Base-by-base conservation (phyloP, 2,113 vertebrate genomes). In the Aramus guarauna region DNA sequence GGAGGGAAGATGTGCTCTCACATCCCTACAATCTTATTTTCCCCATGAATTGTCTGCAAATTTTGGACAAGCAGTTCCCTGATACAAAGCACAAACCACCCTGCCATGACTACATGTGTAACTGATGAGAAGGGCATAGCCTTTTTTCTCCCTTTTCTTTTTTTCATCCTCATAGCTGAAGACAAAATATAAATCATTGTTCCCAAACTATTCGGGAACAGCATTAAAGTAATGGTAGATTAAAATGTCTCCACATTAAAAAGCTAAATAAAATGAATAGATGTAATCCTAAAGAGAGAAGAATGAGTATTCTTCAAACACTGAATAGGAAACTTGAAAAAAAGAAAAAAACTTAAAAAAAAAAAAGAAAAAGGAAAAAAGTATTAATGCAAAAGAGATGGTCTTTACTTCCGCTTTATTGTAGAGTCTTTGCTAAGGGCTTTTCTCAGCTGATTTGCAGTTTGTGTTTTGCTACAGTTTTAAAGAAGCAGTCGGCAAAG, bases 191-290 rank as follows among this genome's bases (percentile, higher is more conserved):
- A 90, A 92, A 93, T 93, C 75, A 89, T 84, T 92, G 76, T 78
- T 94, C 79, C 83, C 83, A 90, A 94, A 89, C 85, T 96, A 9
- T 86, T 88, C 1, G 72, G 95, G 88, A 96, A 91, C 72, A 81
- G 90, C 90, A 93, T 96, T 96, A 93, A 96, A 97, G 92, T 75
- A 92, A 87, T 91, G 63, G 58, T 85, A 91, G 92, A 95, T 95
- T 97, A 92, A 95, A 94, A 97, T 88, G 74, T 79, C 77, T 91
- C 84, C 94, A 95, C 96, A 91, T 91, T 72, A 94, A 93, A 97
- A 97, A 97, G 86, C 94, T 76, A 91, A 97, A 85, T 96, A 90
- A 95, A 96, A 96, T 96, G 73, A 97, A 95, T 95, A 96, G 97
- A 97, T 95, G 89, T 94, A 96, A 95, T 95, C 94, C 95, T 96